These are phyloP conservation scores for Serranochromis macrocephalus DNA, from an alignment of 2,113 vertebrate genomes.

Conservation along the genomic window DNA sequence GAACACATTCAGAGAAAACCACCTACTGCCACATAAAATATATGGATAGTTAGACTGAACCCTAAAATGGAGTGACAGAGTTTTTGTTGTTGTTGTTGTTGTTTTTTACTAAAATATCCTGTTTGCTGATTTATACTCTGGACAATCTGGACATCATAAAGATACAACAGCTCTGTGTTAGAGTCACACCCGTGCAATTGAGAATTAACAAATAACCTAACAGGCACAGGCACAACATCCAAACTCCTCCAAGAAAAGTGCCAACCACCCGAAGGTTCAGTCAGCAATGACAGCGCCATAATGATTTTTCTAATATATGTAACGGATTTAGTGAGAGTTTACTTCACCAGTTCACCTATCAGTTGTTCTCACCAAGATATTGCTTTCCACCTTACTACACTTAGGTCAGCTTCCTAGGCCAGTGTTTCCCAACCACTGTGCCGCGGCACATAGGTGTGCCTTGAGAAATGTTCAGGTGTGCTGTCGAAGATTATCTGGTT, in stretches of 20 bases:
- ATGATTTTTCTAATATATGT: background rate
- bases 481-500: background rate
- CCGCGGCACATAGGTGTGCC: background rate
- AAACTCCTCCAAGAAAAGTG: rapidly evolving
- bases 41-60: background rate
- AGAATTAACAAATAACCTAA: background rate
- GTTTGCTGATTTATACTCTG: background rate
- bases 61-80: background rate
- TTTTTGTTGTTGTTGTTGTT: background rate
- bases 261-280: background rate
- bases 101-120: background rate
- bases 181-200: background rate
- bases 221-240: background rate
- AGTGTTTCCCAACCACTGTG: background rate
- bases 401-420: background rate
- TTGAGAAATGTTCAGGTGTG: background rate
- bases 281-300: background rate
- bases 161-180: background rate
- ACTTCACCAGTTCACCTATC: background rate
- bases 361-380: background rate
- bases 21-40: background rate
- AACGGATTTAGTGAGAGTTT: background rate
- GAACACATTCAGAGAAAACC: background rate
- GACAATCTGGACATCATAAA: background rate
- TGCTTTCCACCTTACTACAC: background rate